A percentile compares a stretch with the other conserved stretches of the same genome.
Conservation (phyloP, 2,797 vertebrate genomes). For the Petrocephalus sullivani region DNA sequence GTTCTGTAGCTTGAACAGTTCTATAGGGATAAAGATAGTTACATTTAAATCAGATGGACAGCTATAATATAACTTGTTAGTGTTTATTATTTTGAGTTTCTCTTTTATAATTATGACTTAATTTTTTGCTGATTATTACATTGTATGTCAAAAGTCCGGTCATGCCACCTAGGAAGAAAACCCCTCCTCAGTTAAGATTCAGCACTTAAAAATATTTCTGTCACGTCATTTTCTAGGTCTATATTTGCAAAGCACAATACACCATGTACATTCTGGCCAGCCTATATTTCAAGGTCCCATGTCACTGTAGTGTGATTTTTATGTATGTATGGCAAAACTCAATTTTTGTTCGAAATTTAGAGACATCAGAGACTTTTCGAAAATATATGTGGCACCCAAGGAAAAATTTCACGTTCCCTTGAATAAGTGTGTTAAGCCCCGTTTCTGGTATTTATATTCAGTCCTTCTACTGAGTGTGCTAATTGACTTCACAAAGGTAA, state of each 20-base stretch:
- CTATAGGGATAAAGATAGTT: neutral
- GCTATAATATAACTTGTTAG: neutral
- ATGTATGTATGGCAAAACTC: neutral
- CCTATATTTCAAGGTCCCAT: neutral
- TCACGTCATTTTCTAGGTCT: neutral
- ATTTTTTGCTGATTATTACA: neutral
- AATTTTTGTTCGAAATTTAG: neutral
- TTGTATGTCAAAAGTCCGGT: neutral
- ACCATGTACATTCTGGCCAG: neutral
- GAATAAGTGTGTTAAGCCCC: neutral
- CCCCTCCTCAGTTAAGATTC: neutral
- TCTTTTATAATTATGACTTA: neutral
- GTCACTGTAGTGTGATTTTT: neutral
- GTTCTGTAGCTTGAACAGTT: neutral
- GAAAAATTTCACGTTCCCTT: constrained; percentile 9
- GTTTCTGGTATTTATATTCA: neutral
- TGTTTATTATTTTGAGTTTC: neutral
- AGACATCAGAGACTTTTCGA: neutral
- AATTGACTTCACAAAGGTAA: neutral
- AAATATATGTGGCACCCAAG: neutral
- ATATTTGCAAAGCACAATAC: neutral
- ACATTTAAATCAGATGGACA: neutral
- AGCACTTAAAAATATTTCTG: neutral
- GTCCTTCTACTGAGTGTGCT: neutral
- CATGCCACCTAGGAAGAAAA: neutral